Percentiles rank a stretch among this genome's conserved stretches.
Evolutionary conservation across 53 echinoderm and acorn worm genomes (phyloP).

Genomic region (Paracentrotus lividus): DNA sequence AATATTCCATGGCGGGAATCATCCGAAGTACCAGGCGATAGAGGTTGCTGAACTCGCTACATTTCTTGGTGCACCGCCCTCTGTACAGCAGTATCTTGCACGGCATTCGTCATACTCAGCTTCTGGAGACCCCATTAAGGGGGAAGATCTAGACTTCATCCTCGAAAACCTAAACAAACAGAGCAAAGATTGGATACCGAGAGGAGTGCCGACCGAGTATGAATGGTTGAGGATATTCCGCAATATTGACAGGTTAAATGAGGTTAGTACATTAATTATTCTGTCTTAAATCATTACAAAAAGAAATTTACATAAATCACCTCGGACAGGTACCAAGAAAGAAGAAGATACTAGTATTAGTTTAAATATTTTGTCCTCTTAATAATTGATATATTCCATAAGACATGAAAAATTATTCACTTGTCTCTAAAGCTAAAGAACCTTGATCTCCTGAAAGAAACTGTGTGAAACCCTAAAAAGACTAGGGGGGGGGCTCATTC

Average conservation of each 20-base stretch:
- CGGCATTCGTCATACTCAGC: background rate
- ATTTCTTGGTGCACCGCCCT: constrained; percentile 34
- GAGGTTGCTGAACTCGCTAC: constrained; percentile 36
- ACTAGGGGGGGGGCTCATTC: too few species aligned
- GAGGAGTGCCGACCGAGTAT: constrained; percentile 55
- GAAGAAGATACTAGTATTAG: too few species aligned
- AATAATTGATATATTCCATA: too few species aligned
- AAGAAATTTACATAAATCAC: too few species aligned
- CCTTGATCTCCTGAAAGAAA: too few species aligned
- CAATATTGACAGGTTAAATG: constrained; percentile 63
- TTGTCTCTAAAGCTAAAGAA: too few species aligned
- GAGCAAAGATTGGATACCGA: constrained; percentile 67
- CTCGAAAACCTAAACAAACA: constrained; percentile 70
- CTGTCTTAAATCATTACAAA: too few species aligned
- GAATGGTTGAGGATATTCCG: constrained; percentile 70
- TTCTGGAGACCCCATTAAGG: constrained; percentile 23
- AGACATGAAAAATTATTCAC: too few species aligned
- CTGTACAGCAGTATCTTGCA: constrained; percentile 30
- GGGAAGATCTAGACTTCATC: constrained; percentile 39
- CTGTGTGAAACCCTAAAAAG: too few species aligned
- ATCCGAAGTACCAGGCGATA: constrained; percentile 74
- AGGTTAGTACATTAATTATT: constrained; percentile 33
- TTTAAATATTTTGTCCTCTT: too few species aligned
- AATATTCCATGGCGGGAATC: constrained; percentile 75
- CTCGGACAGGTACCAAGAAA: too few species aligned